Base-by-base conservation (phyloP, 1,140 invertebrate genomes). In the Capitella teleta region DNA sequence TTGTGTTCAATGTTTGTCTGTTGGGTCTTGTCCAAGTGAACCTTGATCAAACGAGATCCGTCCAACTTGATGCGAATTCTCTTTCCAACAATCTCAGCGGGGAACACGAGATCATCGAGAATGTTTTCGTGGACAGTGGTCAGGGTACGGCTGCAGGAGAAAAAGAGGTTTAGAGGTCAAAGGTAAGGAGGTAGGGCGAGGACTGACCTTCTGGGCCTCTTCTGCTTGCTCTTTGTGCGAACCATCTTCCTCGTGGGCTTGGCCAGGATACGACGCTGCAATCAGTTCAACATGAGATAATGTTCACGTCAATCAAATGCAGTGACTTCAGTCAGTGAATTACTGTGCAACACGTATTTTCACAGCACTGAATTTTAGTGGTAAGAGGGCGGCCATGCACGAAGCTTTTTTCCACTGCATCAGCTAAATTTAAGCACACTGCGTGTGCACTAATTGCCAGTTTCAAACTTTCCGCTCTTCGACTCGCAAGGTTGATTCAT, bases 1-100 rank as follows among this genome's bases (percentile, higher is more conserved):
- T 98, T 98, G 71, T 98, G 94, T 78, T 98, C 95, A 75, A 98
- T 94, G 61, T 92, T 97, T 47, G 93, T 98, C 74, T 96, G 92
- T 70, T 98, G 92, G 70, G 84, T 89, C 74, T 96, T 98, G 73
- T 99, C 96, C 55, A 99, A 77, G 75, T 98, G 95, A 59, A 98
- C 92, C 78, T 99, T 99, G 61, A 95, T 92, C 23, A 98, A 75
- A 59, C 93, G 83, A 34, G 88, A 87, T 28, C 94, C 94, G 74
- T 98, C 94, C 45, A 97, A 75, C 70, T 91, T 93, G 38, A 98
- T 82, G 60, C 94, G 80, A 62, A 94, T 96, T 54, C 96, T 80
- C 75, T 97, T 98, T 63, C 96, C 96, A 49, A 99, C 93, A 66
- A 99, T 98, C 79, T 99, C 96, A 50, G 96, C 94, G 18, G 96